Conservation (phyloP, 2,888 invertebrate species). For the Drepana falcataria region DNA sequence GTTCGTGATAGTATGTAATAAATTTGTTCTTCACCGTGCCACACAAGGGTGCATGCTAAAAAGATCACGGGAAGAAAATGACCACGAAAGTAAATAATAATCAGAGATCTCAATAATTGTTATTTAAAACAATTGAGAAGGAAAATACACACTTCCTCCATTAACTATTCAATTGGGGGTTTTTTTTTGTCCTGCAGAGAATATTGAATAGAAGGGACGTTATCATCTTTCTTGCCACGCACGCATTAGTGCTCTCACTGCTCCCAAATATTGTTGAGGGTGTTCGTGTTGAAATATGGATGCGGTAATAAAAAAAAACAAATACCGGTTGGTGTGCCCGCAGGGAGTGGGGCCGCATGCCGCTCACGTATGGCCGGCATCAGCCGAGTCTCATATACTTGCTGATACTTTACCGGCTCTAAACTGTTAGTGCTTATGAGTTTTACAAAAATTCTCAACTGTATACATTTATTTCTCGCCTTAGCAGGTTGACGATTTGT, state of each 20-base stretch:
- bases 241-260: constrained; percentile 62
- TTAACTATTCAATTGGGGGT: constrained; percentile 45
- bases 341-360: constrained; percentile 43
- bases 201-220: constrained; percentile 42
- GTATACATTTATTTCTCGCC: constrained; percentile 23
- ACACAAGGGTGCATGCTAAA: too few relatives aligned
- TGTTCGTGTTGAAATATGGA: constrained; percentile 71
- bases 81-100: too few relatives aligned
- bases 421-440: constrained; percentile 42
- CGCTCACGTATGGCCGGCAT: constrained; percentile 54
- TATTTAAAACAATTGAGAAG: background rate
- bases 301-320: constrained; percentile 70
- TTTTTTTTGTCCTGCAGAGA: constrained; percentile 29
- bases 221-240: constrained; percentile 66
- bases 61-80: too few relatives aligned
- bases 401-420: constrained; percentile 32
- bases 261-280: constrained; percentile 65
- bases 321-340: constrained; percentile 55
- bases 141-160: constrained; percentile 8
- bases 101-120: background rate
- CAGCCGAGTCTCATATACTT: constrained; percentile 40
- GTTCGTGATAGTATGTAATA: too few relatives aligned
- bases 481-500: background rate
- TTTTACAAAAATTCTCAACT: constrained; percentile 36
- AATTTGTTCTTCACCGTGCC: too few relatives aligned